Percentiles rank a stretch among this genome's conserved stretches.
phyloP scores from a whole-genome alignment of 2,113 vertebrate species.

The Thalassarche chlororhynchos region DNA sequence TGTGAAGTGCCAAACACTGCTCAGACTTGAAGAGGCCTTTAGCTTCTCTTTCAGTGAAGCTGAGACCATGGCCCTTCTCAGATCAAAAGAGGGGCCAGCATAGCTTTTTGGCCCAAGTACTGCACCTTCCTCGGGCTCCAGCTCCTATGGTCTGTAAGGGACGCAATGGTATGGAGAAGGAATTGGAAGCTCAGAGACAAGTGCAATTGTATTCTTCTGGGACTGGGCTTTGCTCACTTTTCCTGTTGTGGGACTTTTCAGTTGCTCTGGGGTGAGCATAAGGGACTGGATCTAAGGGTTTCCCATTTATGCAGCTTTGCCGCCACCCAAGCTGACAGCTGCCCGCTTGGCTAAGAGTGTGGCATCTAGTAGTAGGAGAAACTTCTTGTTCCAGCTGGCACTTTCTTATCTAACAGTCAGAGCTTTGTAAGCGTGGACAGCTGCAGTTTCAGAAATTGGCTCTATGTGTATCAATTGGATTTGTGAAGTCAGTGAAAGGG shows the following conservation, averaged over 20 bases:
- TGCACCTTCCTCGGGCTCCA: background rate
- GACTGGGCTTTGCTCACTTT: background rate
- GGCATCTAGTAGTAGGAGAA: constrained; percentile 84
- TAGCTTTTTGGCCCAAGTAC: background rate
- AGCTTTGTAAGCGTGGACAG: constrained; percentile 89
- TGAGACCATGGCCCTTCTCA: background rate
- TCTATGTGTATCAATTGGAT: constrained; percentile 80
- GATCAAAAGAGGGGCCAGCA: background rate
- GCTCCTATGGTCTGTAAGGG: background rate
- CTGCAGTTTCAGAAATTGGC: constrained; percentile 81
- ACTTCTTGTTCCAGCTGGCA: constrained; percentile 89
- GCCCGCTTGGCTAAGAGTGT: constrained; percentile 81
- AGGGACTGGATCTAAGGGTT: constrained; percentile 45
- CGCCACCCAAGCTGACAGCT: constrained; percentile 84
- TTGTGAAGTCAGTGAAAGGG: constrained; percentile 82
- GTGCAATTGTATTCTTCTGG: background rate
- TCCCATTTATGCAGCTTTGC: constrained; percentile 62
- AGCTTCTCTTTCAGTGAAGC: background rate
- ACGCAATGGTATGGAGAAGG: background rate
- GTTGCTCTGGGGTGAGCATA: background rate
- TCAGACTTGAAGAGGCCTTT: background rate
- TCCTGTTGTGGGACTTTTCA: background rate
- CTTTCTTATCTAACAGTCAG: constrained; percentile 85
- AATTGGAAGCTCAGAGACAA: background rate
- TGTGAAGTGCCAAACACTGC: background rate